Conservation (phyloP, 2,797 vertebrate species). For the Sebastiscus albofasciatus region DNA sequence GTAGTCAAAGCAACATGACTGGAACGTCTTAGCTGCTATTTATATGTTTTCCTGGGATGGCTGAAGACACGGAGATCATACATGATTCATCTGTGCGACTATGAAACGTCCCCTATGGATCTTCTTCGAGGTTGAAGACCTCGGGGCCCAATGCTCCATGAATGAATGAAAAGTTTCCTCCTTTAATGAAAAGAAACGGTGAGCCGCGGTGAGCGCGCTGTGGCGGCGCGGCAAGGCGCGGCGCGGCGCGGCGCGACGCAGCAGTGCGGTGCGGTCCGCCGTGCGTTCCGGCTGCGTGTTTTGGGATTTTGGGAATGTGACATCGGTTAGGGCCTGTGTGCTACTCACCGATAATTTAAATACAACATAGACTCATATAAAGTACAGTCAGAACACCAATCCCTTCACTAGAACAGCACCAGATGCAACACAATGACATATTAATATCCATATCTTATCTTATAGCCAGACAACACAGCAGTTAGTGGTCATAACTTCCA, state of each 20-base stretch:
- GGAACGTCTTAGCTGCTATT: conserved; percentile 13
- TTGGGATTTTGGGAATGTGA: conserved; percentile 5
- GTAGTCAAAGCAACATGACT: not conserved
- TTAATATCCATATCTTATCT: not conserved
- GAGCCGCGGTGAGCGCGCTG: not conserved
- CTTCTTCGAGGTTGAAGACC: conserved; percentile 17
- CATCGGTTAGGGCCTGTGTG: not conserved
- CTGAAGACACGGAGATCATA: not conserved
- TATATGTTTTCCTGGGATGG: conserved; percentile 15
- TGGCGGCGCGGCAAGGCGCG: not conserved
- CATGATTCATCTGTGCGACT: conserved; percentile 31
- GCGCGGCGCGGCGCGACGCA: not conserved
- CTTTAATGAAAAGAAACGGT: not conserved
- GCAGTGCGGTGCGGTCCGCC: not conserved
- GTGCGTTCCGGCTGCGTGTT: conserved; percentile 34
- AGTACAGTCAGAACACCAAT: not conserved
- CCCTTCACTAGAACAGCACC: not conserved
- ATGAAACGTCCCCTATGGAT: conserved; percentile 36
- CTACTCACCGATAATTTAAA: not conserved
- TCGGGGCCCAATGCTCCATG: conserved; percentile 6
- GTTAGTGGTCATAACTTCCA: not conserved
- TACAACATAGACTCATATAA: not conserved
- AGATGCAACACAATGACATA: not conserved
- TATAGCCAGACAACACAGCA: not conserved
- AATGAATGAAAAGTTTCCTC: conserved; percentile 49